Evolutionary conservation across 2,797 vertebrate species (phyloP).

Genomic region (Spinus olivaceus): DNA sequence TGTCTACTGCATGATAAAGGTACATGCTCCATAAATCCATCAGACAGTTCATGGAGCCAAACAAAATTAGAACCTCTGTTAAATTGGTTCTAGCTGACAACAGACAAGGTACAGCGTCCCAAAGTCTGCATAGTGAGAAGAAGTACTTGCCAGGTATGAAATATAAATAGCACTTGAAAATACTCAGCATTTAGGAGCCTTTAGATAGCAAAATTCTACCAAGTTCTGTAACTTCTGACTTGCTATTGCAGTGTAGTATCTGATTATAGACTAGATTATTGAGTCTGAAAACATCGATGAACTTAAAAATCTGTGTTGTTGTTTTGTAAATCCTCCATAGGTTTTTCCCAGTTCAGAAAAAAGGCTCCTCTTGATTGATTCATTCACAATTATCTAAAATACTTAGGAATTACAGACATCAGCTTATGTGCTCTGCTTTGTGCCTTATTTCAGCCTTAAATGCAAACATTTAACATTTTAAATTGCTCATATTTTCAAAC

Average conservation of each 20-base stretch:
- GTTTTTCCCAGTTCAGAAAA: background rate
- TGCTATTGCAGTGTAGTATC: background rate
- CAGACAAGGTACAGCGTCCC: background rate
- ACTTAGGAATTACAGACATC: background rate
- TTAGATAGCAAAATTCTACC: background rate
- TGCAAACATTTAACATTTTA: background rate
- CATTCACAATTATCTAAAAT: background rate
- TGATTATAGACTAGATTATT: background rate
- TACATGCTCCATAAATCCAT: slow-evolving; percentile 2
- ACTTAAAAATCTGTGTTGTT: background rate
- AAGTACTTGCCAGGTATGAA: background rate
- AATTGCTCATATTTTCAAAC: background rate
- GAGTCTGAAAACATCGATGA: background rate
- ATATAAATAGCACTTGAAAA: background rate
- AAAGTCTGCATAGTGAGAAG: background rate
- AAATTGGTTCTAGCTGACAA: background rate
- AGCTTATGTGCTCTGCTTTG: background rate
- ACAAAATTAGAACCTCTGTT: slow-evolving; percentile 9
- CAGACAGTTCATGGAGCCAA: background rate
- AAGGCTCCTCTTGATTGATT: background rate
- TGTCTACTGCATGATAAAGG: background rate
- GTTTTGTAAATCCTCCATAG: background rate
- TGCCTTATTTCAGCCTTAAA: background rate
- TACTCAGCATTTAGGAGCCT: background rate
- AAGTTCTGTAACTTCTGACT: background rate